Conservation (phyloP, 2,113 vertebrate species). For the Scophthalmus maximus region DNA sequence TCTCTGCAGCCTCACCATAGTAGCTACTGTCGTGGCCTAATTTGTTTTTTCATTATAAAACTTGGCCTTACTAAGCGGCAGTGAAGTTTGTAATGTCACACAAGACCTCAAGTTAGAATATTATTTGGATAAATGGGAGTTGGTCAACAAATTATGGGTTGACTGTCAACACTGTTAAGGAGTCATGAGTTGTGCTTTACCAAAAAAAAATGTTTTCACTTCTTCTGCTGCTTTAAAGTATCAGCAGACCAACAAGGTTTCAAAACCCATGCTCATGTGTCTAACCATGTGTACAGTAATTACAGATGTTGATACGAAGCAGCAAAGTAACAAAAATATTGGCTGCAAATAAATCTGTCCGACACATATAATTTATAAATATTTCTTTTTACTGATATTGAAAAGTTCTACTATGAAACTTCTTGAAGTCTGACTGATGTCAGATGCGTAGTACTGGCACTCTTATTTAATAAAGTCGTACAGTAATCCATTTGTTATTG, state of each 20-base stretch:
- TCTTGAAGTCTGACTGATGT: too few species aligned
- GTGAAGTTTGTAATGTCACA: not conserved
- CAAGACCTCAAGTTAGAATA: too few species aligned
- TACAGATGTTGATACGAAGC: not conserved
- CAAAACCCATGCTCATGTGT: not conserved
- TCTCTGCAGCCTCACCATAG: slow-evolving; percentile 4
- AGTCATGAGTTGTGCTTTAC: not conserved
- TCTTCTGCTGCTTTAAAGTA: not conserved
- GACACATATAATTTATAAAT: too few species aligned
- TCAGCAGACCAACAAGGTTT: not conserved
- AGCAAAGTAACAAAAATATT: not conserved
- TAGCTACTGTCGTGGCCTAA: slow-evolving; percentile 6
- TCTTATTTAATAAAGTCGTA: too few species aligned
- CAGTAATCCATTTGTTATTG: not conserved
- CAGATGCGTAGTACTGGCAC: not conserved
- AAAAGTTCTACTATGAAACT: not conserved
- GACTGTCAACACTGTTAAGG: not conserved
- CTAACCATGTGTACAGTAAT: not conserved
- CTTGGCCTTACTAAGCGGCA: not conserved
- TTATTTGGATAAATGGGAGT: slow-evolving; percentile 8
- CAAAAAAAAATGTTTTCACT: not conserved
- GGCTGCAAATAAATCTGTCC: too few species aligned
- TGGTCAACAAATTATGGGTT: slow-evolving; percentile 21
- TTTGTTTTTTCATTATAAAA: slow-evolving; percentile 33
- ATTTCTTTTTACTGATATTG: too few species aligned